These are phyloP conservation scores for Drosophila cognata DNA, from an alignment of 2,888 invertebrate species.

Conservation along the genomic window DNA sequence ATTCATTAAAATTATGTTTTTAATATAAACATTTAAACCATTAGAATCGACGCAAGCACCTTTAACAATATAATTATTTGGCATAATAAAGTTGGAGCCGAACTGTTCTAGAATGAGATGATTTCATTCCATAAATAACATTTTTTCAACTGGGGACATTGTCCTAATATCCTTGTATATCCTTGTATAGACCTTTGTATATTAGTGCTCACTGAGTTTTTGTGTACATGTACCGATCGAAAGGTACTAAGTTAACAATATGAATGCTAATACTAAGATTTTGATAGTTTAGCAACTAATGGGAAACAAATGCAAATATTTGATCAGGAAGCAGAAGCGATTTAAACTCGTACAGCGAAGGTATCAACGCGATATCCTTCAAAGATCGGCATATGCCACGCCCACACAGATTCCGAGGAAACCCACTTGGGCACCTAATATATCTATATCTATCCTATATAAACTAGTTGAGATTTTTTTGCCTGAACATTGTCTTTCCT, in stretches of 20 bases:
- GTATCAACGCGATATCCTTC: too few species aligned
- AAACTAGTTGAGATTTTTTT: not conserved
- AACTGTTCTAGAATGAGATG: not conserved
- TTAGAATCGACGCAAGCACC: not conserved
- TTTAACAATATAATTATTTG: not conserved
- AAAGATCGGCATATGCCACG: too few species aligned
- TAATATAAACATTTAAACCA: not conserved
- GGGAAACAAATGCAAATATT: too few species aligned
- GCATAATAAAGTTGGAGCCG: not conserved
- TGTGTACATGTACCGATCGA: not conserved
- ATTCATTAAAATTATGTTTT: not conserved
- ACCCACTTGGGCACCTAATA: too few species aligned
- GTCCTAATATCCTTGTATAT: not conserved
- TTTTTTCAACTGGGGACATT: not conserved
- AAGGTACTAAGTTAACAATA: too few species aligned
- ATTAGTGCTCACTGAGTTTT: not conserved
- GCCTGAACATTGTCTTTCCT: not conserved
- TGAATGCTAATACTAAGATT: not conserved
- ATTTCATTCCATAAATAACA: not conserved
- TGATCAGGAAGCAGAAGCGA: too few species aligned
- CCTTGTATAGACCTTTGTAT: too few species aligned
- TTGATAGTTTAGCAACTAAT: not conserved
- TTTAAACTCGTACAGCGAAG: too few species aligned
- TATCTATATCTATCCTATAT: too few species aligned
- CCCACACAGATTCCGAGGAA: too few species aligned